Evolutionary conservation across 2,113 vertebrate genomes (phyloP), one percentile per base, ranked within the genome.

Genomic region (Anguilla japonica): DNA sequence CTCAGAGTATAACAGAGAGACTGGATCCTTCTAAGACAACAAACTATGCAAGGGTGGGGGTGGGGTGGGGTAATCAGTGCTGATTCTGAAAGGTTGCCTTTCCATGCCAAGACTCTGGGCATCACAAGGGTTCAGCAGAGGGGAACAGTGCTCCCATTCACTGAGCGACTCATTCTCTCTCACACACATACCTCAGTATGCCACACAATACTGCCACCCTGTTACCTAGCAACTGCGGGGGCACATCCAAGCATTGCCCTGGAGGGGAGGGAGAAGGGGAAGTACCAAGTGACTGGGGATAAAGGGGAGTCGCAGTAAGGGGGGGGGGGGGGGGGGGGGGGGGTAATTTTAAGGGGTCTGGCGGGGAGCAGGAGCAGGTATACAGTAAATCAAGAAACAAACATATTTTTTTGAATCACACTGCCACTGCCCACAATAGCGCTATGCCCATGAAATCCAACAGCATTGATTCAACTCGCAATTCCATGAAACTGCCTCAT

Each of bases 111-210:
- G 83, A 79, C 63, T 88, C 88, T 90, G 91, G 88, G 84, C 89
- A 90, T 81, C 90, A 91, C 89, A 90, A 90, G 91, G 90, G 89
- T 91, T 89, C 84, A 89, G 86, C 84, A 90, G 87, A 91, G 89
- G n/a, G 91, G 87, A 91, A 93, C 92, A 92, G 92, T 78, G 79
- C 88, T 90, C 88, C 92, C 91, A 92, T 94, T 94, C 92, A 94
- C 90, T 53, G 89, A 14, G 50, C 50, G 50, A 87, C 85, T 88
- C 84, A 41, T 86, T 60, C 85, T 75, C 20, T 56, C 67, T 79
- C 71, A 34, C 82, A 43, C 60, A 53, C 57, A 79, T 29, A 75
- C 80, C 63, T 53, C 63, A 71, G 34, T 86, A 93, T 88, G 88
- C 92, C 90, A 91, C 92, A 93, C 93, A 95, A 94, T 93, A 41